phyloP scores from a whole-genome alignment of 2,797 vertebrate species.

The Lophius americanus region DNA sequence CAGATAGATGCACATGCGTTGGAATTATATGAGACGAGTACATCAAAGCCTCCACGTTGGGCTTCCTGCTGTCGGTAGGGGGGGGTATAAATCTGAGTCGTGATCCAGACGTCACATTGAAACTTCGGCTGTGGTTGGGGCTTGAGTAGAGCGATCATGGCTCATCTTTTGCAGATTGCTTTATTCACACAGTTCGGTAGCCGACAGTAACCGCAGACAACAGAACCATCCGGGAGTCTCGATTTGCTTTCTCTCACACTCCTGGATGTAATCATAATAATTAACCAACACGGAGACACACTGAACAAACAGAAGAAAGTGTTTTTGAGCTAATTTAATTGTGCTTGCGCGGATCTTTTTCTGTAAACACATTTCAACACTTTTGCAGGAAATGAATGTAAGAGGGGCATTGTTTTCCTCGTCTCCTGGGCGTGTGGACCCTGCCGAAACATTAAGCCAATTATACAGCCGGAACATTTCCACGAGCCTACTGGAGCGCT shows the following conservation, averaged over 20 bases:
- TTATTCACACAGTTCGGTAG: constrained; percentile 22
- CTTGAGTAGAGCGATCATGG: constrained; percentile 29
- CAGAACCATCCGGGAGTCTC: constrained; percentile 15
- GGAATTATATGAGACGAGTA: constrained; percentile 49
- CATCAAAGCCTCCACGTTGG: constrained; percentile 44
- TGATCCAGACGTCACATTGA: constrained; percentile 52
- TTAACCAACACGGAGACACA: constrained; percentile 19
- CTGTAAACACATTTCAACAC: constrained; percentile 20
- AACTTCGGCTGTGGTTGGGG: constrained; percentile 40
- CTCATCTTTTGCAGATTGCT: constrained; percentile 27
- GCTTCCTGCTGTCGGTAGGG: constrained; percentile 22
- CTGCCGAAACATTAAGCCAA: constrained; percentile 13
- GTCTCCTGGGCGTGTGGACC: constrained; percentile 17
- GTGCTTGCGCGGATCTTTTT: not conserved
- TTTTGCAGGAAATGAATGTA: constrained; percentile 13
- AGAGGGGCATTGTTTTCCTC: not conserved
- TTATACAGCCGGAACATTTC: constrained; percentile 27
- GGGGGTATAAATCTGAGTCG: constrained; percentile 40
- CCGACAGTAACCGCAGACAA: constrained; percentile 17
- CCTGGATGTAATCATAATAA: constrained; percentile 2
- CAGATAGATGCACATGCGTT: constrained; percentile 28
- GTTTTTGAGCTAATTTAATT: constrained; percentile 13
- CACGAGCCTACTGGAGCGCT: constrained; percentile 8
- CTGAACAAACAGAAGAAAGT: constrained; percentile 8
- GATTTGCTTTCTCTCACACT: constrained; percentile 25